A percentile compares a stretch with the other conserved stretches of the same genome.
These are phyloP conservation scores for Rhodinocichla rosea DNA, from an alignment of 2,113 vertebrate species.

Conservation along the genomic window DNA sequence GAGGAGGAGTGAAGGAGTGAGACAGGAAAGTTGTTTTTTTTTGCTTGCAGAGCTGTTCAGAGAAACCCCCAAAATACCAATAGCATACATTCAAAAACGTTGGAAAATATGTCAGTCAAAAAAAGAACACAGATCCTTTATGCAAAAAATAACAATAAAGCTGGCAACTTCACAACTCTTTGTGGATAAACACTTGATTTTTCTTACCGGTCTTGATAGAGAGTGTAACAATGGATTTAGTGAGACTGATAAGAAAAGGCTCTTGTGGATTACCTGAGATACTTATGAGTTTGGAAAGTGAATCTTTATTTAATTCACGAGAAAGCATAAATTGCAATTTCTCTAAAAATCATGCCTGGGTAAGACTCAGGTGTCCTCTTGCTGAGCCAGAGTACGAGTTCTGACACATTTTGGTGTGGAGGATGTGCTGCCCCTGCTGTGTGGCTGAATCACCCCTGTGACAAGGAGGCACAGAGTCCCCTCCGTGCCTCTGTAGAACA, in stretches of 20 bases:
- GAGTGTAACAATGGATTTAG: neutral
- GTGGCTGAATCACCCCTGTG: accelerated
- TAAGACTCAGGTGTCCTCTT: neutral
- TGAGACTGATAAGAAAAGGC: neutral
- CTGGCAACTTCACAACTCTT: neutral
- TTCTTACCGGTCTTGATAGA: neutral
- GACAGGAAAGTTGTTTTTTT: neutral
- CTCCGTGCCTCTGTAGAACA: accelerated
- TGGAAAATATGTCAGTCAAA: neutral
- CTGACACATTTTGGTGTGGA: accelerated
- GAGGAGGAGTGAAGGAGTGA: neutral
- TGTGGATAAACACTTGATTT: neutral
- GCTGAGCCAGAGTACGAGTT: accelerated
- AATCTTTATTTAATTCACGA: neutral
- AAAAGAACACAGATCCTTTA: neutral
- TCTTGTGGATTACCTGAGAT: neutral
- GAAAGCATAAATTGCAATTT: neutral
- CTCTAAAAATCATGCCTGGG: accelerated
- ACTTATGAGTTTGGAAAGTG: neutral
- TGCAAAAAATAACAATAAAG: neutral
- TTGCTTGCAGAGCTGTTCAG: neutral
- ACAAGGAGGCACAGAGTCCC: no score
- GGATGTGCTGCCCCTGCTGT: neutral
- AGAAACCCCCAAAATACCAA: neutral
- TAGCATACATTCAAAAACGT: neutral